These are phyloP conservation scores for Hirtodrosophila cameraria DNA, from an alignment of 2,888 invertebrate species.

Conservation along the genomic window DNA sequence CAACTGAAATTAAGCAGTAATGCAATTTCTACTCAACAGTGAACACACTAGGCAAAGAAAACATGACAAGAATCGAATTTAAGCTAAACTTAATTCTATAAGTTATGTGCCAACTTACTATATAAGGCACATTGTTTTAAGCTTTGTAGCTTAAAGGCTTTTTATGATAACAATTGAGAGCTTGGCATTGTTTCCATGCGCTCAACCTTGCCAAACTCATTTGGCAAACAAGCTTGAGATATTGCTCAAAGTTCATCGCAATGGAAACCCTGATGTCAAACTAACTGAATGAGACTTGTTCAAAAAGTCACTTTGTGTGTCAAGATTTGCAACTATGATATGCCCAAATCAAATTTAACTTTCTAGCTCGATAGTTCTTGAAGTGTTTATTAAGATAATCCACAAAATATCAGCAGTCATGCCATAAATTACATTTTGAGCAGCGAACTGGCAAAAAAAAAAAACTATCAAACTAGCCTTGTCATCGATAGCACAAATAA, in stretches of 20 bases:
- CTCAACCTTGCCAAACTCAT: conserved; percentile 42
- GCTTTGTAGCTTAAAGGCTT: conserved; percentile 11
- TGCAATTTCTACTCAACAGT: no score
- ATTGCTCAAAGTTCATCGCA: conserved; percentile 17
- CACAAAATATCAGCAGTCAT: conserved; percentile 5
- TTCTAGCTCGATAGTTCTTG: conserved; percentile 5
- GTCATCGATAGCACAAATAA: conserved; percentile 25
- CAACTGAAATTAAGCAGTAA: no score
- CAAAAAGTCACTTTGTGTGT: not conserved
- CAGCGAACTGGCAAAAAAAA: conserved; percentile 1
- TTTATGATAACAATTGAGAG: conserved; percentile 4
- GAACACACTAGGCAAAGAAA: no score
- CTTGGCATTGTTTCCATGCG: conserved; percentile 30
- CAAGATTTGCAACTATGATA: conserved; percentile 12
- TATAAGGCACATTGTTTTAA: conserved; percentile 10
- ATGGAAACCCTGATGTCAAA: conserved; percentile 34
- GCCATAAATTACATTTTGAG: conserved; percentile 30
- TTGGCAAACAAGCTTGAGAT: conserved; percentile 41
- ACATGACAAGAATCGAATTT: not conserved
- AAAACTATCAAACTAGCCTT: conserved; percentile 10
- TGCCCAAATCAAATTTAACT: conserved; percentile 32
- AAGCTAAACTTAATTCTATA: conserved; percentile 9
- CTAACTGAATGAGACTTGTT: no score
- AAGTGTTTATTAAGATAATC: not conserved
- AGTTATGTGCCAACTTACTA: conserved; percentile 9